phyloP scores from a whole-genome alignment of 2,797 vertebrate genomes.

The Garrulus glandarius region DNA sequence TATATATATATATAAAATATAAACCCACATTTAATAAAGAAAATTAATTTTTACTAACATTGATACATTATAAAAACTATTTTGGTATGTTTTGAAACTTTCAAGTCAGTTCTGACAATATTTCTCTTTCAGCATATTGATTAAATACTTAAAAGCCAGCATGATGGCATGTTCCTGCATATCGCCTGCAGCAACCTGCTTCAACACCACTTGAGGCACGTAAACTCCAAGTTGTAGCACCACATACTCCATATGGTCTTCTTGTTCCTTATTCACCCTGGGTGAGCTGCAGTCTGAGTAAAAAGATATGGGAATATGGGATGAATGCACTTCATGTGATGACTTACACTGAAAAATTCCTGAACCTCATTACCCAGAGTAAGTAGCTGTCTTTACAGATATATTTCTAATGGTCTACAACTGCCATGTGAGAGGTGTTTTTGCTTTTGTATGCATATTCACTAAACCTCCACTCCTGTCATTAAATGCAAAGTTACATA shows the following conservation, averaged over 20 bases:
- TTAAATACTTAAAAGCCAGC: constrained; percentile 51
- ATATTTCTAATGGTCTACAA: background rate
- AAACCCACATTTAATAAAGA: background rate
- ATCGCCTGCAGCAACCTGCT: constrained; percentile 54
- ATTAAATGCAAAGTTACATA: background rate
- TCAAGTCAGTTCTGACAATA: constrained; percentile 26
- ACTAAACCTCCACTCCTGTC: background rate
- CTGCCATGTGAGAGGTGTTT: background rate
- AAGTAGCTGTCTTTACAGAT: background rate
- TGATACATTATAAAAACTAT: background rate
- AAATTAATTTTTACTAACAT: background rate
- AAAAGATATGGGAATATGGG: background rate
- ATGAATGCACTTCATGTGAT: background rate
- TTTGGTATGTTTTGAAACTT: background rate
- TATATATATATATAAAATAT: background rate
- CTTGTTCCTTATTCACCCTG: constrained; percentile 30
- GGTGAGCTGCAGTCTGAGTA: constrained; percentile 1
- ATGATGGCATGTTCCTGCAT: constrained; percentile 6
- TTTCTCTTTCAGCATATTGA: constrained; percentile 49
- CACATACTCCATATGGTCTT: constrained; percentile 35
- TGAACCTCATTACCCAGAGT: background rate
- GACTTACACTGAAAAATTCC: background rate
- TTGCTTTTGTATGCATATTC: background rate
- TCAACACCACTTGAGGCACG: constrained; percentile 18
- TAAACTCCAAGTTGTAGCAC: constrained; percentile 6